phyloP scores from a whole-genome alignment of 2,797 vertebrate species.

The Antrozous pallidus region DNA sequence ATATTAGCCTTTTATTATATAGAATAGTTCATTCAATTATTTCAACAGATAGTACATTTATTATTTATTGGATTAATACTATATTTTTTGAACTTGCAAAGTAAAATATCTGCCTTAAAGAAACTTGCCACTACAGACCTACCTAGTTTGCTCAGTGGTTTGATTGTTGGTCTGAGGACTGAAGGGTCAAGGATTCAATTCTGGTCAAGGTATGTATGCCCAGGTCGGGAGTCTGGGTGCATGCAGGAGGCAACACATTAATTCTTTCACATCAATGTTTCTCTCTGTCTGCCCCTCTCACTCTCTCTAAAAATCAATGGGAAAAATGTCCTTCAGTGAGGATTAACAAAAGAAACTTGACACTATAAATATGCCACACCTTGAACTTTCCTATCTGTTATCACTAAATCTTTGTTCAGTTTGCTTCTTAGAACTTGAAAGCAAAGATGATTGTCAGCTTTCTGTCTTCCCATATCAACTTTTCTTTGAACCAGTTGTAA shows the following conservation, averaged over 20 bases:
- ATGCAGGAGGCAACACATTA: no score
- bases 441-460: constrained; percentile 33
- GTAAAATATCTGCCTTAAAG: not conserved
- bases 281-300: no score
- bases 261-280: no score
- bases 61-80: not conserved
- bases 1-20: no score
- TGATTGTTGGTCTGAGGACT: no score
- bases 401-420: constrained; percentile 38
- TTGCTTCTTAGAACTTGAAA: constrained; percentile 63
- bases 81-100: constrained; percentile 24
- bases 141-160: no score
- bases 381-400: constrained; percentile 14
- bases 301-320: no score
- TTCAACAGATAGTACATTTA: constrained; percentile 6
- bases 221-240: no score
- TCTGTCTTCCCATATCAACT: constrained; percentile 41
- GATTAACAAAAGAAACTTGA: not conserved
- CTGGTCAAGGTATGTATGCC: no score
- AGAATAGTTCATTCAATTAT: not conserved
- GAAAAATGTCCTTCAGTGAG: no score
- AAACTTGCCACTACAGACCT: not conserved
- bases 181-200: no score
- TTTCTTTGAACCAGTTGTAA: constrained; percentile 14
- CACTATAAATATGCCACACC: not conserved